Conservation (phyloP, 2,888 invertebrate species). For the Orthonevra nobilis region DNA sequence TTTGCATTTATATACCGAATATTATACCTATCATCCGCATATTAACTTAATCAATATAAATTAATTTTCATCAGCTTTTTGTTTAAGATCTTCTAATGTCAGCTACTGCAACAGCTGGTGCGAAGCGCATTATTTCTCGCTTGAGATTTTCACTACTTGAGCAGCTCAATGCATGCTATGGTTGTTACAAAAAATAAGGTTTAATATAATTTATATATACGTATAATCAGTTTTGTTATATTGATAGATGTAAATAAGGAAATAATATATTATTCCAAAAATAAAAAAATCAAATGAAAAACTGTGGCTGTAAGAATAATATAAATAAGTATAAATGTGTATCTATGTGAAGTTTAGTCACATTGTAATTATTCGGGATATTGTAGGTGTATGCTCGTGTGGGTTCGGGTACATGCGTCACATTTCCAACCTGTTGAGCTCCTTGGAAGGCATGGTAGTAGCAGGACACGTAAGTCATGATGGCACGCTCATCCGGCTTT, state of each 20-base stretch:
- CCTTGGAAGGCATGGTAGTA: slow-evolving; percentile 99
- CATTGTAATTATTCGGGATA: slow-evolving; percentile 80
- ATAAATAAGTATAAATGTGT: slow-evolving; percentile 76
- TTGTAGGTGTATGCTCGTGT: slow-evolving; percentile 80
- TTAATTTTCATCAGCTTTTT: no score
- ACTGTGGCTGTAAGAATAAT: slow-evolving; percentile 50
- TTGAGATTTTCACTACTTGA: slow-evolving; percentile 12
- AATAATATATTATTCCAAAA: slow-evolving; percentile 71
- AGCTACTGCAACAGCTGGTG: slow-evolving; percentile 3
- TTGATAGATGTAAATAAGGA: no score
- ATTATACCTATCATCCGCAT: no score
- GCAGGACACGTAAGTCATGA: slow-evolving; percentile 99
- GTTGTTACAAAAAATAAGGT: slow-evolving; percentile 2
- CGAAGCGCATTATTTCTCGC: slow-evolving; percentile 27
- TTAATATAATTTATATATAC: slow-evolving; percentile 16
- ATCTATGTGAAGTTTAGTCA: slow-evolving; percentile 81
- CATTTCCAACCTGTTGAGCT: slow-evolving; percentile 93
- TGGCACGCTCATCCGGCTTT: slow-evolving; percentile 99
- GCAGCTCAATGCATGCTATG: slow-evolving; percentile 40
- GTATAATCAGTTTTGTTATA: no score
- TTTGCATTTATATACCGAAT: no score
- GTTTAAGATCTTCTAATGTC: no score
- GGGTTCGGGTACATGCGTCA: slow-evolving; percentile 80
- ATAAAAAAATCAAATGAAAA: no score
- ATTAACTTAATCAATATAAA: no score